Evolutionary conservation across 2,888 invertebrate species (phyloP).

Genomic region (Heliconius hortense): DNA sequence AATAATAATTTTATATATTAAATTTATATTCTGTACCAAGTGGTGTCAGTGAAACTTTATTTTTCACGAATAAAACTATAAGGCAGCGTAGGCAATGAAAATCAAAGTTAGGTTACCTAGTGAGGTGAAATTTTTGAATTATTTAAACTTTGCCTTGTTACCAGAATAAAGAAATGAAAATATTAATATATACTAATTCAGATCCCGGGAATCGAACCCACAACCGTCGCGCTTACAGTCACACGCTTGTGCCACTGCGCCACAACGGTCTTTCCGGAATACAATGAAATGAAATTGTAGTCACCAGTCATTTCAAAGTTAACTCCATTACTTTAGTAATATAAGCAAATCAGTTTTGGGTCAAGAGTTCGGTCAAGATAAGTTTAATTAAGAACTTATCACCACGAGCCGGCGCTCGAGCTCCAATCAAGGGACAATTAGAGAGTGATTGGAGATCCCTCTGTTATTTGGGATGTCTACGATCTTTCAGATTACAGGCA

Average conservation of each 20-base stretch:
- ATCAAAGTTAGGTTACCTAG: neutral
- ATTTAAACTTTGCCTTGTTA: too few species aligned
- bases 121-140: too few species aligned
- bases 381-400: constrained; percentile 30
- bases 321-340: neutral
- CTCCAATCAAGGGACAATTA: constrained; percentile 29
- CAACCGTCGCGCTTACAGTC: too few species aligned
- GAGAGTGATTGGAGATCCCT: constrained; percentile 18
- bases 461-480: constrained; percentile 6
- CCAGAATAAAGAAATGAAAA: too few species aligned
- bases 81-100: neutral
- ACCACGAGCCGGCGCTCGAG: constrained; percentile 13
- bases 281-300: too few species aligned
- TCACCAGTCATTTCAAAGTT: too few species aligned
- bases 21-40: neutral
- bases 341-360: constrained; percentile 16
- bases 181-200: too few species aligned
- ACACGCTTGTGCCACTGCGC: too few species aligned
- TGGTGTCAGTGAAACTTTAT: neutral
- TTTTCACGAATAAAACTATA: neutral
- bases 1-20: neutral
- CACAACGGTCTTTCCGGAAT: too few species aligned
- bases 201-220: too few species aligned
- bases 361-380: constrained; percentile 22
- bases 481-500: neutral